Evolutionary conservation across 2,888 invertebrate genomes (phyloP), one percentile per base, ranked within the genome.

Genomic region (Phyto melanocephala): DNA sequence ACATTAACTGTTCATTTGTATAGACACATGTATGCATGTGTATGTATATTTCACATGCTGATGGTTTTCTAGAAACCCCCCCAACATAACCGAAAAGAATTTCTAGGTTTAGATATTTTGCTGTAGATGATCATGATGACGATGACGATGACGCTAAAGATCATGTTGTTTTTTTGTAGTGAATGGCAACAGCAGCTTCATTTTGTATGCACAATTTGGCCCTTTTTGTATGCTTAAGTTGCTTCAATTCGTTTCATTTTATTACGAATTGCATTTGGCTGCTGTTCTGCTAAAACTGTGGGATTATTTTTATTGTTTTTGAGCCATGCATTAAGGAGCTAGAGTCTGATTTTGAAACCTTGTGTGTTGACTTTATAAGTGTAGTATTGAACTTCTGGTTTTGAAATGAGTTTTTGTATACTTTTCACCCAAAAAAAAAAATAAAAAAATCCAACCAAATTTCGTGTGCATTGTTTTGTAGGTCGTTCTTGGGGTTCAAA

Each of bases 371-470:
- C 78, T 82, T 82, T 82, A 75, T 82, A 78, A 82, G 65, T 79
- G 65, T 54, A 75, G 74, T 81, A 84, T 84, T 83, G 83, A 83
- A 83, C 83, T 85, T 85, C 84, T 83, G 83, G 84, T 83, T 80
- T 83, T 85, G 80, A 83, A 78, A 62, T 77, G 10, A 35, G 45
- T 76, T 76, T 54, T 45, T 56, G 35, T 13, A 8, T 22, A 22
- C 8, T 47, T 75, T 65, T 24, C 50, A 63, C 35, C 15, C n/a
- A n/a, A n/a, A n/a, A n/a, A n/a, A n/a, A n/a, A n/a, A n/a, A n/a
- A n/a, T n/a, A n/a, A n/a, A 54, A 65, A 37, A 13, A 54, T n/a
- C 58, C 65, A 68, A 65, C 47, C 28, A 75, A 79, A 79, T 60
- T 67, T 82, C 82, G 82, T 82, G 82, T 75, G 82, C 82, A 82